Conservation (phyloP, 2,113 vertebrate genomes). For the Solenodon paradoxus region DNA sequence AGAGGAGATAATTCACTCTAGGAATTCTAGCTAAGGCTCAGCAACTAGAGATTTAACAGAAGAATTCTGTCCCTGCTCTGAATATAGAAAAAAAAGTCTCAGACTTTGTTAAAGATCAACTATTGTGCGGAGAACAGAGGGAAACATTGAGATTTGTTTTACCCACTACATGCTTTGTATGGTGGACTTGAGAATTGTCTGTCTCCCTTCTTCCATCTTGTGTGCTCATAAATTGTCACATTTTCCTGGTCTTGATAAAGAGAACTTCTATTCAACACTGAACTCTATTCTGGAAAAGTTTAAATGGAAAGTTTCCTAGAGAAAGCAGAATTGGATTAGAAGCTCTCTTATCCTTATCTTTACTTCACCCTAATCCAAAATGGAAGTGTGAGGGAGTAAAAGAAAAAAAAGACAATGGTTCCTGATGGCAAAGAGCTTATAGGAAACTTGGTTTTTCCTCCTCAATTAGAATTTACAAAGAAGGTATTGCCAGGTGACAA, state of each 20-base stretch:
- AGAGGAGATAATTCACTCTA: background rate
- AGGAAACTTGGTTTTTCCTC: background rate
- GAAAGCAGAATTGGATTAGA: background rate
- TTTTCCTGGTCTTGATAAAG: background rate
- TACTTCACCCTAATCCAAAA: background rate
- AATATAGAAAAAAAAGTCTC: background rate
- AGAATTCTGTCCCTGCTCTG: background rate
- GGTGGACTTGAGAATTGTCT: background rate
- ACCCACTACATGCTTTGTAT: background rate
- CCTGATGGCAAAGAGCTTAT: background rate
- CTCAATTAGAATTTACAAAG: background rate
- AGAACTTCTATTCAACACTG: background rate
- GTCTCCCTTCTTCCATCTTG: background rate
- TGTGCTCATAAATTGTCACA: background rate
- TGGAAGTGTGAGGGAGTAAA: background rate
- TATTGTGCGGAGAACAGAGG: background rate
- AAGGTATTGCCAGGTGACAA: background rate
- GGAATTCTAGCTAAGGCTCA: background rate
- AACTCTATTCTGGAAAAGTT: background rate
- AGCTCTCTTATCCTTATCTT: background rate
- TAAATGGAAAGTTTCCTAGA: background rate
- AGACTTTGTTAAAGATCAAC: background rate
- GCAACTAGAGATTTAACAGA: background rate
- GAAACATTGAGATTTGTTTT: background rate
- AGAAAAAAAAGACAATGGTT: background rate